phyloP scores from a whole-genome alignment of 2,113 vertebrate species.

The Paramisgurnus dabryanus region DNA sequence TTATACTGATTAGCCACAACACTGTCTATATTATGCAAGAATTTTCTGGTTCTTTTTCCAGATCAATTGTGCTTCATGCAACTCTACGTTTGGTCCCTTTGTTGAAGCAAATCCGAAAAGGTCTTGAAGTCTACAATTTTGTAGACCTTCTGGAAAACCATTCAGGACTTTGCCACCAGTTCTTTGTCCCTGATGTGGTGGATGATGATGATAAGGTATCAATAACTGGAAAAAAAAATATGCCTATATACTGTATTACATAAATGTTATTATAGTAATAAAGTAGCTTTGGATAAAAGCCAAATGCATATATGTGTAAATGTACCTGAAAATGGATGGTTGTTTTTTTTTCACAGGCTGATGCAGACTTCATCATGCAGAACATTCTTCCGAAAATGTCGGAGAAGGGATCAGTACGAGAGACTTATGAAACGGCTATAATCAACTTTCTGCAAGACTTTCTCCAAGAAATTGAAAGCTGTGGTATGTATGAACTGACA shows the following conservation, averaged over 20 bases:
- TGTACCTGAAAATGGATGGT: background rate
- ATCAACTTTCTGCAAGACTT: background rate
- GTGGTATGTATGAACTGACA: background rate
- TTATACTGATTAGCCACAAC: background rate
- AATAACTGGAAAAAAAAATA: background rate
- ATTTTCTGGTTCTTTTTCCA: background rate
- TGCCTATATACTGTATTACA: background rate
- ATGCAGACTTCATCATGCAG: slow-evolving; percentile 3
- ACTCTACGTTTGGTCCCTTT: slow-evolving; percentile 13
- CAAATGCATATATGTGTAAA: too few species aligned
- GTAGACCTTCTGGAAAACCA: background rate
- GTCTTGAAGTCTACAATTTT: slow-evolving; percentile 27
- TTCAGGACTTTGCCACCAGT: background rate
- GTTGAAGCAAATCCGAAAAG: slow-evolving; percentile 21
- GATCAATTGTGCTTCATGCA: slow-evolving; percentile 32
- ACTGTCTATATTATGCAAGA: background rate
- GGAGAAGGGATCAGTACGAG: background rate
- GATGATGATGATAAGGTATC: background rate
- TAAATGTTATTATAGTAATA: background rate
- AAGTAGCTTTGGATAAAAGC: too few species aligned
- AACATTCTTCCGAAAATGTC: background rate
- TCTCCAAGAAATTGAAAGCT: slow-evolving; percentile 1
- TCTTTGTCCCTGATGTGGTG: background rate
- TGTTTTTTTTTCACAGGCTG: background rate
- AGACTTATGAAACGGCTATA: background rate